phyloP scores from a whole-genome alignment of 1,140 invertebrate genomes.

The Gonioctena quinquepunctata region DNA sequence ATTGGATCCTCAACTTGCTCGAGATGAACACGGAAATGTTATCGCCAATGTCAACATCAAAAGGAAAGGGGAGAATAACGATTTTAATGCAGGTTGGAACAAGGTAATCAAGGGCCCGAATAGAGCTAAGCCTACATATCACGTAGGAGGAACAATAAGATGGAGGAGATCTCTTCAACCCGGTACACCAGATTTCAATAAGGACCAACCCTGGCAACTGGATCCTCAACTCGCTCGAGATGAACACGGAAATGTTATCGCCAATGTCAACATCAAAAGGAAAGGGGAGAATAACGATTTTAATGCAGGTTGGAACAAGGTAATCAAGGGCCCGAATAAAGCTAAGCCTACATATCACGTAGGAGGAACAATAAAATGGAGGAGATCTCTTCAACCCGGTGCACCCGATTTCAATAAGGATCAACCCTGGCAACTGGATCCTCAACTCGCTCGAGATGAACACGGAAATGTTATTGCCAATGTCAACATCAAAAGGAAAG shows the following conservation, averaged over 20 bases:
- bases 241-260: constrained; percentile 25
- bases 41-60: constrained; percentile 16
- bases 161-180: constrained; percentile 16
- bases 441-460: constrained; percentile 23
- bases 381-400: constrained; percentile 13
- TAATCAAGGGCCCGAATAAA: not conserved
- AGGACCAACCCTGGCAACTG: constrained; percentile 25
- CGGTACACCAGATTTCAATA: constrained; percentile 17
- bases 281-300: constrained; percentile 32
- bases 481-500: constrained; percentile 24
- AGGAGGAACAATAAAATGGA: too few species aligned
- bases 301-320: constrained; percentile 29
- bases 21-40: constrained; percentile 28
- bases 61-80: constrained; percentile 30
- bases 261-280: constrained; percentile 17
- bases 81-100: constrained; percentile 29
- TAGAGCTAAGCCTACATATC: constrained; percentile 30
- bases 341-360: constrained; percentile 1
- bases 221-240: constrained; percentile 25
- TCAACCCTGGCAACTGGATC: constrained; percentile 26
- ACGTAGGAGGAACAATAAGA: constrained; percentile 27
- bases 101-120: constrained; percentile 29
- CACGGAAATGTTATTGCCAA: constrained; percentile 24
- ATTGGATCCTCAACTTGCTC: constrained; percentile 21
- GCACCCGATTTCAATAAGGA: constrained; percentile 19